Conservation (phyloP, 2,113 vertebrate genomes). For the Halichoerus grypus region DNA sequence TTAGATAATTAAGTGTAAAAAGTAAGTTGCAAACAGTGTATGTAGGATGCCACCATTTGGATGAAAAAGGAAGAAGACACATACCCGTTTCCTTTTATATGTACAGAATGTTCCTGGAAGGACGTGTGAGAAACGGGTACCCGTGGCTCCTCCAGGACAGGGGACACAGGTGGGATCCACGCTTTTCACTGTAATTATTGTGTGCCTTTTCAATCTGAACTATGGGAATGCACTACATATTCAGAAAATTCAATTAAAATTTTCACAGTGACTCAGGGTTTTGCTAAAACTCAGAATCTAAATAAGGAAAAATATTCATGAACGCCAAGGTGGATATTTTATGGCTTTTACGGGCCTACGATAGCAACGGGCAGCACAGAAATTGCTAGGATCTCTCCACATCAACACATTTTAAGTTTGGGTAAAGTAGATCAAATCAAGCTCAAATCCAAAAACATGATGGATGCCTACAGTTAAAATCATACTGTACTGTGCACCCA, state of each 20-base stretch:
- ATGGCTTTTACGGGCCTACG: background rate
- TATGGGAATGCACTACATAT: background rate
- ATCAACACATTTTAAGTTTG: background rate
- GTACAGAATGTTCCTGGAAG: background rate
- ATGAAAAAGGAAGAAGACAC: background rate
- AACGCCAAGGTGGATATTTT: background rate
- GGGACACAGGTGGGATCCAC: background rate
- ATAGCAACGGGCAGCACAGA: background rate
- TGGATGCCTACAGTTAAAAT: background rate
- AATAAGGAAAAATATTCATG: background rate
- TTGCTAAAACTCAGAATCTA: background rate
- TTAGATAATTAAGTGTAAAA: background rate
- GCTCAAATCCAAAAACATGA: background rate
- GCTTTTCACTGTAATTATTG: background rate
- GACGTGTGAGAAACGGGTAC: background rate
- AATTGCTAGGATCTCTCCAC: background rate
- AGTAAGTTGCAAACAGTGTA: background rate
- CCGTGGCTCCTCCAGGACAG: background rate
- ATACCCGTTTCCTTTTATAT: background rate
- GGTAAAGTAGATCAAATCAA: background rate
- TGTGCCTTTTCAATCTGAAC: constrained; percentile 1
- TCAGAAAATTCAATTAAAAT: background rate
- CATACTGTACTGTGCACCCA: too few relatives aligned
- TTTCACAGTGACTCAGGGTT: background rate
- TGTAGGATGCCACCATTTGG: background rate